Conservation (phyloP, 2,888 invertebrate species). For the Leucophenga montana region DNA sequence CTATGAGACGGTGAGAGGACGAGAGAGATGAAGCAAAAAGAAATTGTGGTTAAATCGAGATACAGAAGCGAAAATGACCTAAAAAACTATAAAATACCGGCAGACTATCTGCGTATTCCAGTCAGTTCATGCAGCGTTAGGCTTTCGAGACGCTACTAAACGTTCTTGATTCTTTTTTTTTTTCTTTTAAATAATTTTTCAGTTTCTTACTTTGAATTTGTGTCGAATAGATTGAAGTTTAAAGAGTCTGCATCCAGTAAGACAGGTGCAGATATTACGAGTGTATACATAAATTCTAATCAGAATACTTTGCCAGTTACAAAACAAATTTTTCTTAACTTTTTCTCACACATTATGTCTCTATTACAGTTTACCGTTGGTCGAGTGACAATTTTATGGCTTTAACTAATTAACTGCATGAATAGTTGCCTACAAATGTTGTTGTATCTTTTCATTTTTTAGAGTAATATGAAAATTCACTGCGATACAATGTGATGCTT, state of each 20-base stretch:
- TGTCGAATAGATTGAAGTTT: too few relatives aligned
- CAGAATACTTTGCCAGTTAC: slow-evolving; percentile 20
- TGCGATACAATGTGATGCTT: not conserved
- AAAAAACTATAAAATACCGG: slow-evolving; percentile 29
- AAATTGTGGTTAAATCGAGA: slow-evolving; percentile 1
- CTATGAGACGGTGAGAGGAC: not conserved
- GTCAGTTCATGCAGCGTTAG: not conserved
- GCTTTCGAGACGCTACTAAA: slow-evolving; percentile 27
- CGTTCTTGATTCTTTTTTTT: slow-evolving; percentile 32
- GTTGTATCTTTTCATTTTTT: too few relatives aligned
- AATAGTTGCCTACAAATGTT: too few relatives aligned
- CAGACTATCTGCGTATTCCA: not conserved
- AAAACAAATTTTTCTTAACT: not conserved
- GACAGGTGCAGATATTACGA: not conserved
- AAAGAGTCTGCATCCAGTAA: too few relatives aligned
- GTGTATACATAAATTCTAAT: slow-evolving; percentile 41
- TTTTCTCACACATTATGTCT: not conserved
- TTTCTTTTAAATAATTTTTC: slow-evolving; percentile 29
- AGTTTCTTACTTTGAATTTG: slow-evolving; percentile 3
- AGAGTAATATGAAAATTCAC: not conserved
- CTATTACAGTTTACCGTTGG: not conserved
- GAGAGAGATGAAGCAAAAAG: too few relatives aligned
- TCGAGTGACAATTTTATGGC: not conserved
- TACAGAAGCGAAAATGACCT: slow-evolving; percentile 46
- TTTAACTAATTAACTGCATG: not conserved